These are phyloP conservation scores for Drosophila quinaria DNA, from an alignment of 2,888 invertebrate species.

Conservation along the genomic window DNA sequence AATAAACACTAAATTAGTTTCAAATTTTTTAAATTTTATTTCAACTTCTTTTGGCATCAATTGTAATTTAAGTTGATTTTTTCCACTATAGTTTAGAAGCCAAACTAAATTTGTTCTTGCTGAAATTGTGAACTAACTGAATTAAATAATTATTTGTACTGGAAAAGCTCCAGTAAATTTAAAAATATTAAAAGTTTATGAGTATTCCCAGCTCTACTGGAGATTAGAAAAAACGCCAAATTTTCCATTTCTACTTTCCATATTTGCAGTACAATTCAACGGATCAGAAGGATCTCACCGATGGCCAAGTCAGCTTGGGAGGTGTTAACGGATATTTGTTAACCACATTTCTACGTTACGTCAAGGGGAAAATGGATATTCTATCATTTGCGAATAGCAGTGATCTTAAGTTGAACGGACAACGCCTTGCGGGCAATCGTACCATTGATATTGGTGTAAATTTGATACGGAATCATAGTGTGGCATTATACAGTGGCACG, in stretches of 20 bases:
- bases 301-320: conserved; percentile 2
- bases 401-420: not conserved
- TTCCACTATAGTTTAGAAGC: no score
- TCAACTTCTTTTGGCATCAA: no score
- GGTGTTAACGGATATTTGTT: conserved; percentile 4
- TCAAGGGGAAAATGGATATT: conserved; percentile 12
- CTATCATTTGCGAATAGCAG: not conserved
- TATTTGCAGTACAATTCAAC: conserved; percentile 15
- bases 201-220: no score
- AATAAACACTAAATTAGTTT: no score
- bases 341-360: conserved; percentile 1
- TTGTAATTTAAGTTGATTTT: no score
- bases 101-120: no score
- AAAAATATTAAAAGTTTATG: no score
- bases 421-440: not conserved
- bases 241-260: not conserved
- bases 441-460: conserved; percentile 15
- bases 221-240: no score
- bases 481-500: not conserved
- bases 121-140: no score
- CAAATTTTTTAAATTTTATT: no score
- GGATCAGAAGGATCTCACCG: conserved; percentile 5
- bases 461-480: not conserved
- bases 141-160: no score
- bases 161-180: no score